Evolutionary conservation across 2,888 invertebrate genomes (phyloP).

Genomic region (Sphaeridia pumilis): DNA sequence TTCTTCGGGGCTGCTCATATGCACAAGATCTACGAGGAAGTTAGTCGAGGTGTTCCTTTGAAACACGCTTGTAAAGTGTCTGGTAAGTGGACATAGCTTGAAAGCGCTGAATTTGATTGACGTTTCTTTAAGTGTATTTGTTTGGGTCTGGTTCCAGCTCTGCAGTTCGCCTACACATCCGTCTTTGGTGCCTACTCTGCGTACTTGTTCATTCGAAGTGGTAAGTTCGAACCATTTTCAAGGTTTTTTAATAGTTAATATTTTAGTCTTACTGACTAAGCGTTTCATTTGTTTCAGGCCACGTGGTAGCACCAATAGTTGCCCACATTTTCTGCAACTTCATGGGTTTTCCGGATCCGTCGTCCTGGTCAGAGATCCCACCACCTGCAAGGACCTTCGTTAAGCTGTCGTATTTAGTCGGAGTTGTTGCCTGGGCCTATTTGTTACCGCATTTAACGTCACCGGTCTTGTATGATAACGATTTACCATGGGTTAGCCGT

Average conservation of each 20-base stretch:
- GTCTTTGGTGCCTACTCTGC: slow-evolving; percentile 90
- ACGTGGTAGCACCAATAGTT: slow-evolving; percentile 72
- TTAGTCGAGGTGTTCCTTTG: slow-evolving; percentile 57
- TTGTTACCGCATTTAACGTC: slow-evolving; percentile 64
- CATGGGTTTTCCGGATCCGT: slow-evolving; percentile 88
- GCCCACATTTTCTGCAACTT: slow-evolving; percentile 93
- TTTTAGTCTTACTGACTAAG: slow-evolving; percentile 6
- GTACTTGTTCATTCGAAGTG: slow-evolving; percentile 77
- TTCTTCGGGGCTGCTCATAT: slow-evolving; percentile 90
- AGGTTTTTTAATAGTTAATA: slow-evolving; percentile 8
- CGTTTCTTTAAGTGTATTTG: not conserved
- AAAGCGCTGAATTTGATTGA: not conserved
- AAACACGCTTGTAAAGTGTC: slow-evolving; percentile 59
- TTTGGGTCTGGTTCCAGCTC: slow-evolving; percentile 45
- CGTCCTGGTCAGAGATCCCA: slow-evolving; percentile 53
- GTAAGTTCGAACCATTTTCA: slow-evolving; percentile 40
- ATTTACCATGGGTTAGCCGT: slow-evolving; percentile 38
- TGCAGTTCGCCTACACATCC: slow-evolving; percentile 83
- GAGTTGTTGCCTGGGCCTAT: slow-evolving; percentile 64
- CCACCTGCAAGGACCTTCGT: slow-evolving; percentile 52
- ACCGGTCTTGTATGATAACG: slow-evolving; percentile 47
- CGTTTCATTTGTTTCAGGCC: slow-evolving; percentile 54
- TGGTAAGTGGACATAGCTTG: slow-evolving; percentile 47
- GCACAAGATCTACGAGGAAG: slow-evolving; percentile 75
- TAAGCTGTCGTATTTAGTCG: slow-evolving; percentile 56